A percentile compares a stretch with the other conserved stretches of the same genome.
These are phyloP conservation scores for Drosophila pandora DNA, from an alignment of 1,140 invertebrate genomes.

Conservation along the genomic window DNA sequence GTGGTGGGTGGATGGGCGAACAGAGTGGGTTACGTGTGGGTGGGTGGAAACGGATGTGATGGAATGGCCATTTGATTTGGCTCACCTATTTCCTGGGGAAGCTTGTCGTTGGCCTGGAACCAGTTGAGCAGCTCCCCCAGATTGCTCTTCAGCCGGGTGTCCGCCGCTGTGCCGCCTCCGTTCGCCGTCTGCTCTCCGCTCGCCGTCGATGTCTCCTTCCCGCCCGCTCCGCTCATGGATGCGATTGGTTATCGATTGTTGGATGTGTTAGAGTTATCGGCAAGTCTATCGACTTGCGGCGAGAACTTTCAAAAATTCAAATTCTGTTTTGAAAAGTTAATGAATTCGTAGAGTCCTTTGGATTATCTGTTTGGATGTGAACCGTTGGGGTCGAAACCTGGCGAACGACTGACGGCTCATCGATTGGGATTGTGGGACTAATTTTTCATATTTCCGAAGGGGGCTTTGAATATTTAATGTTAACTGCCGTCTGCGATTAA, in stretches of 20 bases:
- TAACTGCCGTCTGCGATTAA: slow-evolving; percentile 43
- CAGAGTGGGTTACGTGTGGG: slow-evolving; percentile 8
- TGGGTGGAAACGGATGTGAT: slow-evolving; percentile 11
- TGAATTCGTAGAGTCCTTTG: neutral
- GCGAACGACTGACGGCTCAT: slow-evolving; percentile 45
- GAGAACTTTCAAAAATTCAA: slow-evolving; percentile 28
- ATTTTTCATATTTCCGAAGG: neutral
- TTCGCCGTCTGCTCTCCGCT: neutral
- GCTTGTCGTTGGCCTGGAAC: slow-evolving; percentile 70
- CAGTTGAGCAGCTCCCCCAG: slow-evolving; percentile 64
- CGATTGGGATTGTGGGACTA: slow-evolving; percentile 17
- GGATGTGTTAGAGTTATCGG: slow-evolving; percentile 21
- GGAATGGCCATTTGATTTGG: neutral
- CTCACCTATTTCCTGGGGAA: slow-evolving; percentile 78
- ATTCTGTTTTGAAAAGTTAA: neutral
- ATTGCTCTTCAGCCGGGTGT: slow-evolving; percentile 47
- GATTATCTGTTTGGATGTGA: neutral
- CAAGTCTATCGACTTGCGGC: slow-evolving; percentile 4
- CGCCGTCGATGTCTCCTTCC: slow-evolving; percentile 3
- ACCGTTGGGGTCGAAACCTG: slow-evolving; percentile 56
- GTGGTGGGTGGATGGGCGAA: neutral
- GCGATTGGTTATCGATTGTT: slow-evolving; percentile 30
- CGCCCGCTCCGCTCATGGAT: slow-evolving; percentile 44
- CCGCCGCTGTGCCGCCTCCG: neutral
- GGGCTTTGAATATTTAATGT: slow-evolving; percentile 55